Evolutionary conservation across 2,888 invertebrate species (phyloP).

Genomic region (Caenorhabditis sp.): DNA sequence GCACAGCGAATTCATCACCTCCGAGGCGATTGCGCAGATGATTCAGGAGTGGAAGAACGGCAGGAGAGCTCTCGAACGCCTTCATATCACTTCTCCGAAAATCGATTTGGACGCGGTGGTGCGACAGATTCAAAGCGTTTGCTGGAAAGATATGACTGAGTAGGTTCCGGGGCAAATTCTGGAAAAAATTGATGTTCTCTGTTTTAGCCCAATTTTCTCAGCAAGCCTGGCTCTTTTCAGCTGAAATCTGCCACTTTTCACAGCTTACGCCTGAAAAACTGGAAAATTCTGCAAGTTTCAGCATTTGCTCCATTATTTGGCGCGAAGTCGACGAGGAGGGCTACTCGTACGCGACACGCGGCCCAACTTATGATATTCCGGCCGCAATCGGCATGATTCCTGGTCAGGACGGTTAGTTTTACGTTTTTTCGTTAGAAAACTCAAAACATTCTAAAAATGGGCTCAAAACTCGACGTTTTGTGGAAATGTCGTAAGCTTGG

Average conservation of each 20-base stretch:
- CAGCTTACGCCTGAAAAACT: background rate
- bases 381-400: conserved; percentile 42
- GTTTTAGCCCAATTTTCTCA: no score
- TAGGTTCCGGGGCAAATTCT: conserved; percentile 1
- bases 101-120: conserved; percentile 37
- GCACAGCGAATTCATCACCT: conserved; percentile 39
- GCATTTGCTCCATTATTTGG: conserved; percentile 54
- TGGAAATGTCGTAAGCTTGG: background rate
- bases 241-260: no score
- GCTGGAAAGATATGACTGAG: conserved; percentile 58
- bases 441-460: no score
- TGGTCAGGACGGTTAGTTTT: conserved; percentile 14
- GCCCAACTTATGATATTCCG: conserved; percentile 40
- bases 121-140: conserved; percentile 30
- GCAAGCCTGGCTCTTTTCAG: no score
- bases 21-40: conserved; percentile 21
- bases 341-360: conserved; percentile 41
- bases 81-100: conserved; percentile 50
- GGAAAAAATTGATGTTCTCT: background rate
- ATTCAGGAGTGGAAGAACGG: conserved; percentile 53
- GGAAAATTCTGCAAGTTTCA: conserved; percentile 2
- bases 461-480: background rate
- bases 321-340: conserved; percentile 57
- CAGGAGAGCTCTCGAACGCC: conserved; percentile 28
- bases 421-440: no score